These are phyloP conservation scores for Chaetodon auriga DNA, from an alignment of 2,113 vertebrate species.

Conservation along the genomic window DNA sequence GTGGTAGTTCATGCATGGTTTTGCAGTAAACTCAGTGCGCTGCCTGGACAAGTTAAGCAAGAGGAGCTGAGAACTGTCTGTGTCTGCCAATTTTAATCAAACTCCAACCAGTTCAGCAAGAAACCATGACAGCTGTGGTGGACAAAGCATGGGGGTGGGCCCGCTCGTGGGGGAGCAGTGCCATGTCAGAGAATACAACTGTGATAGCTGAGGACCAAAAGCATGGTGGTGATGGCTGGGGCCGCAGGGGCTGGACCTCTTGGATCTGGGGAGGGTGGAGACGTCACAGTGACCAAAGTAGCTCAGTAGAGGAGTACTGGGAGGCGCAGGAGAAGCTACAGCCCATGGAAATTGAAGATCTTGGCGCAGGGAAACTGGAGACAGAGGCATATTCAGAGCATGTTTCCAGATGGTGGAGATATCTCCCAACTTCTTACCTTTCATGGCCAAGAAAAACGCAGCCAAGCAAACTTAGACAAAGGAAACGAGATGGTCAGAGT, in stretches of 20 bases:
- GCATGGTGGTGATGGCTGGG: slow-evolving; percentile 18
- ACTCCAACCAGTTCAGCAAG: neutral
- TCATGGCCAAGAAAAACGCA: slow-evolving; percentile 57
- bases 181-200: neutral
- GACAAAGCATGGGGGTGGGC: slow-evolving; percentile 82
- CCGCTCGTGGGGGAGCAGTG: slow-evolving; percentile 65
- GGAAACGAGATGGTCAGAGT: slow-evolving; percentile 8
- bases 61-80: neutral
- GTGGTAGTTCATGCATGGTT: neutral
- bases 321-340: slow-evolving; percentile 80
- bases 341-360: slow-evolving; percentile 61
- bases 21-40: neutral
- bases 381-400: neutral
- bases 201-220: slow-evolving; percentile 13
- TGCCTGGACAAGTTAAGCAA: neutral
- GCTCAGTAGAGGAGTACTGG: slow-evolving; percentile 78
- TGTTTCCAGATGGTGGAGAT: slow-evolving; percentile 77
- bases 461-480: neutral
- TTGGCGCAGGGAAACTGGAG: slow-evolving; percentile 42
- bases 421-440: slow-evolving; percentile 62
- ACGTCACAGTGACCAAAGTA: slow-evolving; percentile 47
- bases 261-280: slow-evolving; percentile 79
- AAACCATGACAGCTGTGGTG: slow-evolving; percentile 74
- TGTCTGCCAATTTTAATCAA: neutral
- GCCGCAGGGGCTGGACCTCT: slow-evolving; percentile 55